These are phyloP conservation scores for Nycticebus coucang DNA, from an alignment of 2,113 vertebrate species.

Conservation along the genomic window DNA sequence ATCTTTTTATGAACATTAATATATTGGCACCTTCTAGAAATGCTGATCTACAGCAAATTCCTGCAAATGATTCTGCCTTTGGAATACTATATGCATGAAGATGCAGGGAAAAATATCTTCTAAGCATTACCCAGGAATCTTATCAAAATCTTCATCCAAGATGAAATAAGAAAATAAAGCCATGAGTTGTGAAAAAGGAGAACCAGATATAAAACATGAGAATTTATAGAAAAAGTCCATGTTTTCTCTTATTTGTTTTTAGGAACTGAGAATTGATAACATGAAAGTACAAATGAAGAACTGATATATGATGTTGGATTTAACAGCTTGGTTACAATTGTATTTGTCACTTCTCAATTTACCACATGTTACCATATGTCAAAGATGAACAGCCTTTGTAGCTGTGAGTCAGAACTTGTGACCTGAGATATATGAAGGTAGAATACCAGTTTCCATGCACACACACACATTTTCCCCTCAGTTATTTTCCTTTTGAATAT, in stretches of 20 bases:
- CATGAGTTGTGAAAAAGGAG: background rate
- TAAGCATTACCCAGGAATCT: background rate
- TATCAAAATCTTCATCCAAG: background rate
- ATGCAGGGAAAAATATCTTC: background rate
- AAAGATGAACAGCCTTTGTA: background rate
- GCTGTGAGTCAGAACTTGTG: background rate
- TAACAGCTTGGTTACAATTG: slow-evolving; percentile 7
- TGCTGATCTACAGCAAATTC: background rate
- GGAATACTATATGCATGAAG: background rate
- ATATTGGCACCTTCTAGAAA: background rate
- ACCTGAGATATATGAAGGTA: background rate
- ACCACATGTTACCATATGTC: background rate
- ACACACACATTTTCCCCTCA: background rate
- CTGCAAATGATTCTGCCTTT: background rate
- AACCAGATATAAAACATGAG: background rate
- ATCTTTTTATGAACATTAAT: background rate
- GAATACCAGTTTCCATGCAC: background rate
- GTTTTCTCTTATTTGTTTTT: slow-evolving; percentile 7
- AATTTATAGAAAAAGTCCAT: background rate
- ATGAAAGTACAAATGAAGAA: slow-evolving; percentile 27
- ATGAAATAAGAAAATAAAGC: background rate
- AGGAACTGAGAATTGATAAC: slow-evolving; percentile 12
- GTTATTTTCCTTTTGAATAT: background rate
- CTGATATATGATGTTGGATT: background rate
- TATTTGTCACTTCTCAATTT: slow-evolving; percentile 20